Base-by-base conservation (phyloP, 2,888 invertebrate genomes). In the Andrena haemorrhoa region DNA sequence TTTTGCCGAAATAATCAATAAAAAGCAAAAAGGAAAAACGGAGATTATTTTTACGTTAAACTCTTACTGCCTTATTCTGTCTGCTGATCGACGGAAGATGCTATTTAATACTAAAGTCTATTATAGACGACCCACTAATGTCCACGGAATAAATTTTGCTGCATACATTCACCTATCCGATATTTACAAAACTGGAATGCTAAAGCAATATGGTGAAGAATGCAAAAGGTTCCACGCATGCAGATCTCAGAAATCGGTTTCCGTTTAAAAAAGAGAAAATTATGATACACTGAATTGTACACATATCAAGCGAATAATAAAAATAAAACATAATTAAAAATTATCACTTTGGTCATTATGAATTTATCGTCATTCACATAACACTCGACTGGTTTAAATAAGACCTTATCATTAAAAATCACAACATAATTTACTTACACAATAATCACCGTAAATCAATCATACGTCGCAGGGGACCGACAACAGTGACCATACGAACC, bases 341-440 rank as follows among this genome's bases (percentile, higher is more conserved):
- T 70, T 68, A 74, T 83, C 78, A 75, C 82, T 83, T 83, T 83
- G 81, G 82, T 82, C 35, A 60, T 41, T 73, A 70, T 68, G 20
- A 78, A 68, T 71, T 78, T 82, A 70, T 64, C 23, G 49, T 51
- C 51, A 77, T 68, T 65, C 29, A n/a, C 31, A 23, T 29, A 78
- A 66, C 58, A 58, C 35, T 66, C 16, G 23, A 53, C 69, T 66
- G 60, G 60, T 58, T 71, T 73, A 69, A 70, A 76, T 51, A 65
- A 61, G 69, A 69, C 49, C 72, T 81, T 81, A 76, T 33, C 73
- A 65, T 70, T 81, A 73, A 69, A 77, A 71, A 83, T 81, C 81
- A 83, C 76, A 83, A 83, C 56, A 64, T 31, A 58, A 72, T 63
- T 75, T 23, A 53, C 58, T 53, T 79, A 79, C 63, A 66, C 26